Evolutionary conservation across 2,797 vertebrate species (phyloP).

Genomic region (Parotocinclus haroldoi): DNA sequence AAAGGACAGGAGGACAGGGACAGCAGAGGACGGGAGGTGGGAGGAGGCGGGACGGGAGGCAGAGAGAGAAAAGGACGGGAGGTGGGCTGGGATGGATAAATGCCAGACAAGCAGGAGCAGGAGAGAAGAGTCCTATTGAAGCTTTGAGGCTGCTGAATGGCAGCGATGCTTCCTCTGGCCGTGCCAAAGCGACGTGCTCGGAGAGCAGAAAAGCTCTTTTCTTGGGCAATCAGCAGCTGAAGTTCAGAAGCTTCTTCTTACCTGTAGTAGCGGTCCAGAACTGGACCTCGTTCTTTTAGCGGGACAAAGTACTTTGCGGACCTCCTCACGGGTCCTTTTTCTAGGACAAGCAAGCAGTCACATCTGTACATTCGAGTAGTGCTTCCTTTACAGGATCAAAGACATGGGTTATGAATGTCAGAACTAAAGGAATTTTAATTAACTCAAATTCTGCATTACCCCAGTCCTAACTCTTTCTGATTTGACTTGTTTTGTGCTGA

Average conservation of each 20-base stretch:
- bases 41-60: not conserved
- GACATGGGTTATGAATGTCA: too few species aligned
- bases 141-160: constrained; percentile 74
- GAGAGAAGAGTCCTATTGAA: constrained; percentile 76
- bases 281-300: not conserved
- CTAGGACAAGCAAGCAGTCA: too few species aligned
- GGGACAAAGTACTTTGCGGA: not conserved
- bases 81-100: constrained; percentile 25
- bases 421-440: too few species aligned
- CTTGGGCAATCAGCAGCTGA: constrained; percentile 66
- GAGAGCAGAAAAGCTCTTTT: constrained; percentile 70
- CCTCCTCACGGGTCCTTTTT: too few species aligned
- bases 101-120: constrained; percentile 55
- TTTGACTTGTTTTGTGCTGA: too few species aligned
- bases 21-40: not conserved
- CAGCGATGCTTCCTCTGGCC: constrained; percentile 72
- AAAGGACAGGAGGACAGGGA: constrained; percentile 3
- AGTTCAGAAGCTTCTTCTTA: constrained; percentile 48
- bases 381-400: too few species aligned
- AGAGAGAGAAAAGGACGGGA: not conserved
- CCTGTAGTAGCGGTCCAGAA: not conserved
- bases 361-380: too few species aligned
- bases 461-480: too few species aligned
- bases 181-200: constrained; percentile 68
- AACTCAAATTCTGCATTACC: too few species aligned